Evolutionary conservation across 2,113 vertebrate species (phyloP).

Genomic region (Halcyon senegalensis): DNA sequence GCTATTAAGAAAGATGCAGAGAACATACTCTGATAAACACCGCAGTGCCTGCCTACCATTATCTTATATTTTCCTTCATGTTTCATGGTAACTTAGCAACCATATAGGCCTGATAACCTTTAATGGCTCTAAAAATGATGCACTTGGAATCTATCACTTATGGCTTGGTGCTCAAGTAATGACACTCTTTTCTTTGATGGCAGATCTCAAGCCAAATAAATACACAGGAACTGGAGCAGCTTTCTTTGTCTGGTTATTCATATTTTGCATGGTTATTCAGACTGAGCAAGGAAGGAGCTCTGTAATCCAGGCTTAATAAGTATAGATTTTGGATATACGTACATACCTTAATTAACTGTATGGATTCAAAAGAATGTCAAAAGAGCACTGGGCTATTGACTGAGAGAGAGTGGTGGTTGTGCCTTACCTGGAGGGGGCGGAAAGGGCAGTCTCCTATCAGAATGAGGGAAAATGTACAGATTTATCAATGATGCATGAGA

Average conservation of each 20-base stretch:
- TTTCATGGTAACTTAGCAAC: constrained; percentile 80
- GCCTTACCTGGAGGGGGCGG: neutral
- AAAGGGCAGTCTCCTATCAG: neutral
- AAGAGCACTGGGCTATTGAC: constrained; percentile 4
- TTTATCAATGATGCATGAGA: neutral
- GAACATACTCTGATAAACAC: constrained; percentile 60
- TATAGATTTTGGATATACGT: constrained; percentile 54
- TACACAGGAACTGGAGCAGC: neutral
- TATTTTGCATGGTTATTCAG: constrained; percentile 20
- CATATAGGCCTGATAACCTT: constrained; percentile 59
- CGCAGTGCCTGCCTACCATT: constrained; percentile 56
- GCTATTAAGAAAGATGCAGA: constrained; percentile 69
- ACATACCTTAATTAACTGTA: constrained; percentile 57
- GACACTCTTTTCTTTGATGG: constrained; percentile 54
- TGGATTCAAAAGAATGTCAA: constrained; percentile 49
- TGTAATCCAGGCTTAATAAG: constrained; percentile 58
- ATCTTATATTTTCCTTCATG: constrained; percentile 71
- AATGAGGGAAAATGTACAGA: neutral
- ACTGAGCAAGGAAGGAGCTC: neutral
- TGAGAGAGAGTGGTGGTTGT: neutral
- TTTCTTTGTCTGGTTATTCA: constrained; percentile 54
- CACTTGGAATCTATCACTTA: constrained; percentile 68
- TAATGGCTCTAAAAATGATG: constrained; percentile 75
- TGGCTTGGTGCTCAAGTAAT: constrained; percentile 58
- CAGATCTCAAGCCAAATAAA: constrained; percentile 58